These are phyloP conservation scores for Edolisoma coerulescens DNA, from an alignment of 2,113 vertebrate species.

Conservation along the genomic window DNA sequence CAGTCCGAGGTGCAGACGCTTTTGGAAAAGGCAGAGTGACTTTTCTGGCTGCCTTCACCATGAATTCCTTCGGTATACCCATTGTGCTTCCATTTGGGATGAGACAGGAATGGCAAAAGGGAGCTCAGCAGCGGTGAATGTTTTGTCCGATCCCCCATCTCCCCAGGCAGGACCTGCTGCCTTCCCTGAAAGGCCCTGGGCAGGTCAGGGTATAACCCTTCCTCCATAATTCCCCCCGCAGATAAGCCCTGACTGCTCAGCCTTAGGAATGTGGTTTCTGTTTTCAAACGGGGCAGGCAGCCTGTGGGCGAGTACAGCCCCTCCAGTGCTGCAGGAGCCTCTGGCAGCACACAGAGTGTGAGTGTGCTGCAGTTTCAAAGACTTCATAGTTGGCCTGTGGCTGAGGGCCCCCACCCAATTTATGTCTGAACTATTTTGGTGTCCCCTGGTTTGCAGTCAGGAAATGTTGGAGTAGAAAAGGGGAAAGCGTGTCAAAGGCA, in stretches of 20 bases:
- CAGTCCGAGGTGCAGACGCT: not conserved
- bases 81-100: accelerated
- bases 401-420: not conserved
- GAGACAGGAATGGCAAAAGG: not conserved
- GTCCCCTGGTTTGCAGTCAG: not conserved
- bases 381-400: not conserved
- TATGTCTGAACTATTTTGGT: not conserved
- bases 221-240: not conserved
- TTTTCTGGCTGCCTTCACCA: not conserved
- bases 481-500: not conserved
- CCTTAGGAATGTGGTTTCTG: not conserved
- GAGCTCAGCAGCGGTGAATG: not conserved
- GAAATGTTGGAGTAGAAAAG: not conserved
- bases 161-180: not conserved
- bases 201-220: not conserved
- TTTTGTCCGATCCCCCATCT: accelerated
- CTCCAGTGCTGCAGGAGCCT: not conserved
- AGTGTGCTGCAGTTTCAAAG: not conserved
- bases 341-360: not conserved
- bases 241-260: not conserved
- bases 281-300: not conserved
- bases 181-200: not conserved
- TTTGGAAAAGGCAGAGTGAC: not conserved
- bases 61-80: not conserved
- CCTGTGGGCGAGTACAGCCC: not conserved